Percentiles rank a stretch among this genome's conserved stretches.
Evolutionary conservation across 1,140 invertebrate genomes (phyloP).

Genomic region (Diploscapter pachys): DNA sequence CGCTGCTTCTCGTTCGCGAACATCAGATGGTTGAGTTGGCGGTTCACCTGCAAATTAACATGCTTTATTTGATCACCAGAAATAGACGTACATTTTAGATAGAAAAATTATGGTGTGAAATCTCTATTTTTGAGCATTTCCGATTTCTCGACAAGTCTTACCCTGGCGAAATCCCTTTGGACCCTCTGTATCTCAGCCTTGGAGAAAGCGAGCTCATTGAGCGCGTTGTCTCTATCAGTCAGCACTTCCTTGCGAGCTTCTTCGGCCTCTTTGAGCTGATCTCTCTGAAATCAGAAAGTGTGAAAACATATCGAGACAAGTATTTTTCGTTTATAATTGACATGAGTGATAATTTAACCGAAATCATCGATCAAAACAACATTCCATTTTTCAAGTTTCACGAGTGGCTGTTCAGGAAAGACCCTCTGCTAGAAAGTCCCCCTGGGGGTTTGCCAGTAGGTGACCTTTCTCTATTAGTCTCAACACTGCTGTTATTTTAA

Average conservation of each 20-base stretch:
- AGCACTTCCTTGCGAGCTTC: not conserved
- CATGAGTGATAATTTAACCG: too few relatives aligned
- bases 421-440: too few relatives aligned
- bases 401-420: too few relatives aligned
- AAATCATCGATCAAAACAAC: too few relatives aligned
- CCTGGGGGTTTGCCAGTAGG: too few relatives aligned
- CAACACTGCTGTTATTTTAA: too few relatives aligned
- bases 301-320: too few relatives aligned
- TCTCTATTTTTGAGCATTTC: not conserved
- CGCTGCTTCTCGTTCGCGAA: not conserved
- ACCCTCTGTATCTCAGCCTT: constrained; percentile 22
- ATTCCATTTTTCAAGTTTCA: too few relatives aligned
- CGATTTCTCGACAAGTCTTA: constrained; percentile 1
- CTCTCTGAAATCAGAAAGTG: not conserved
- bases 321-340: too few relatives aligned
- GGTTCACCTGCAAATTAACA: too few relatives aligned
- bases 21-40: not conserved
- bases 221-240: constrained; percentile 11
- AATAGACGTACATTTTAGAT: not conserved
- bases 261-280: constrained; percentile 19
- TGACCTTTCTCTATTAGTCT: too few relatives aligned
- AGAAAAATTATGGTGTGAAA: not conserved
- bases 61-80: too few relatives aligned
- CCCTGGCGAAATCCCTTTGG: constrained; percentile 14
- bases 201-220: constrained; percentile 18